A percentile compares a stretch with the other conserved stretches of the same genome.
Conservation (phyloP, 2,888 invertebrate species). For the Endotricha flammealis region DNA sequence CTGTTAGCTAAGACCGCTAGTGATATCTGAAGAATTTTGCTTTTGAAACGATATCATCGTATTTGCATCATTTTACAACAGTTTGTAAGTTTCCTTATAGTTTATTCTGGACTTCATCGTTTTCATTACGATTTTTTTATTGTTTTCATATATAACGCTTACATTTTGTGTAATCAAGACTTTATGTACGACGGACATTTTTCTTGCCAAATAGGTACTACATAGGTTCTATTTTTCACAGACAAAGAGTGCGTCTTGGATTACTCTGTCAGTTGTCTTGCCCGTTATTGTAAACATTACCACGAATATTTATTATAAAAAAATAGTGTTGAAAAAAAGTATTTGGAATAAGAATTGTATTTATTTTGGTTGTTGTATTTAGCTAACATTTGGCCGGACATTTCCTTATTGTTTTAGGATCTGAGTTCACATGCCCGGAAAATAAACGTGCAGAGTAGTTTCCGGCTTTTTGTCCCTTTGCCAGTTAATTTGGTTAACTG, state of each 20-base stretch:
- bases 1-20: no score
- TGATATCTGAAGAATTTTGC: constrained; percentile 27
- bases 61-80: neutral
- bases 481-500: neutral
- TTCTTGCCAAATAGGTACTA: no score
- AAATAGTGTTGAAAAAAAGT: constrained; percentile 17
- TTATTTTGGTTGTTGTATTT: constrained; percentile 6
- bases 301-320: neutral
- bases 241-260: no score
- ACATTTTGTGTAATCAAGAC: no score
- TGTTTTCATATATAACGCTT: no score
- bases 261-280: no score
- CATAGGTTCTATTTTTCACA: no score
- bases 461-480: constrained; percentile 10
- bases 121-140: no score
- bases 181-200: no score
- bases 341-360: constrained; percentile 15
- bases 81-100: no score
- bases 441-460: neutral
- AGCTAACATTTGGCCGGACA: neutral
- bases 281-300: no score
- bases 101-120: no score
- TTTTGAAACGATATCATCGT: constrained; percentile 26
- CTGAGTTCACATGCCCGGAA: neutral
- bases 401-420: constrained; percentile 3